Percentiles rank a stretch among this genome's conserved stretches.
Conservation (phyloP, 2,888 invertebrate species). For the Campoletis raptor region DNA sequence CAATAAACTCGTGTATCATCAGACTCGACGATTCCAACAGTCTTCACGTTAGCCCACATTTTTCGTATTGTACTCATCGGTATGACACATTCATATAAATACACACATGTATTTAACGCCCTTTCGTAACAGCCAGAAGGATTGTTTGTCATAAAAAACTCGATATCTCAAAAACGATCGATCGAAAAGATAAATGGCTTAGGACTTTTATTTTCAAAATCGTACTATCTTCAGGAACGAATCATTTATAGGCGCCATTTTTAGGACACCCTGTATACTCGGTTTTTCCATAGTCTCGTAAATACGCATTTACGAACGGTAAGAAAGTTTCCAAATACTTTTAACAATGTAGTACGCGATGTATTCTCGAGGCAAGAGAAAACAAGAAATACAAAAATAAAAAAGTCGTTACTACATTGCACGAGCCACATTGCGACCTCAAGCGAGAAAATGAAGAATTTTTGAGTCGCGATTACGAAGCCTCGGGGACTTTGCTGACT, state of each 20-base stretch:
- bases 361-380: not conserved
- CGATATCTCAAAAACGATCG: not conserved
- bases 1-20: conserved; percentile 4
- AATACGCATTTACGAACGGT: not conserved
- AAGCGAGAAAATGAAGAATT: conserved; percentile 39
- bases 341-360: not conserved
- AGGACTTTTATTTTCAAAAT: not conserved
- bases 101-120: not conserved
- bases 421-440: conserved; percentile 17
- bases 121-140: not conserved
- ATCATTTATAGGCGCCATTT: not conserved
- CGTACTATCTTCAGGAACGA: not conserved
- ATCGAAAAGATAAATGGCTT: not conserved
- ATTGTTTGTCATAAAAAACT: not conserved
- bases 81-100: not conserved
- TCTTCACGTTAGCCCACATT: not conserved
- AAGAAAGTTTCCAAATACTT: not conserved
- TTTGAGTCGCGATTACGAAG: conserved; percentile 19
- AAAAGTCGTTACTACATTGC: not conserved
- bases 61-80: not conserved
- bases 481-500: conserved; percentile 52
- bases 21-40: not conserved
- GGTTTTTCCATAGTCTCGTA: not conserved
- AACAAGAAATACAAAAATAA: not conserved
- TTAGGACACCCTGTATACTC: not conserved